Evolutionary conservation across 2,113 vertebrate species (phyloP).

Genomic region (Oceanites oceanicus): DNA sequence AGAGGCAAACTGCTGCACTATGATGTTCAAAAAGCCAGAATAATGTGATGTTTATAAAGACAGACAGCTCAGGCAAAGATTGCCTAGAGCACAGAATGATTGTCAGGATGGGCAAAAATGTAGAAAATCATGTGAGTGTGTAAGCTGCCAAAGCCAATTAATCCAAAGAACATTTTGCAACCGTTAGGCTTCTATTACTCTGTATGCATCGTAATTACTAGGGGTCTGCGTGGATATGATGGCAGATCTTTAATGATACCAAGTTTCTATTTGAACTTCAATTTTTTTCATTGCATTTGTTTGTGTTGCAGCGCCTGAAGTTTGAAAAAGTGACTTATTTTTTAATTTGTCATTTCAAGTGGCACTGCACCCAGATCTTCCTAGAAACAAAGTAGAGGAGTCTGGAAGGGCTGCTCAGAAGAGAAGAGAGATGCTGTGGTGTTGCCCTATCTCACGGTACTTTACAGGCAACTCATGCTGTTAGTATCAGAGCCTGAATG

Average conservation of each 20-base stretch:
- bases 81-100: slow-evolving; percentile 64
- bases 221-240: not conserved
- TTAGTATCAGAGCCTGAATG: not conserved
- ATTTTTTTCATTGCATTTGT: slow-evolving; percentile 35
- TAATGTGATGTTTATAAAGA: slow-evolving; percentile 71
- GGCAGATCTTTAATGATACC: not conserved
- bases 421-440: not conserved
- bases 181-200: slow-evolving; percentile 62
- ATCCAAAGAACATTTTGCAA: slow-evolving; percentile 65
- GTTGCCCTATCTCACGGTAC: not conserved
- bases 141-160: slow-evolving; percentile 72
- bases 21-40: slow-evolving; percentile 67
- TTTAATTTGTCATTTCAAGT: not conserved
- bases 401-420: not conserved
- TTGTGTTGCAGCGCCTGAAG: not conserved
- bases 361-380: not conserved
- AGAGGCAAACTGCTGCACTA: slow-evolving; percentile 62
- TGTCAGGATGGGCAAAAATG: slow-evolving; percentile 72
- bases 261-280: not conserved
- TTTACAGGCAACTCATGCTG: not conserved
- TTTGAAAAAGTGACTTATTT: not conserved
- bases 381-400: not conserved
- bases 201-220: slow-evolving; percentile 36
- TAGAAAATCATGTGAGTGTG: slow-evolving; percentile 71
- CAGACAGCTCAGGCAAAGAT: slow-evolving; percentile 65